These are phyloP conservation scores for Acanthornis magna DNA, from an alignment of 2,797 vertebrate species.

Conservation along the genomic window DNA sequence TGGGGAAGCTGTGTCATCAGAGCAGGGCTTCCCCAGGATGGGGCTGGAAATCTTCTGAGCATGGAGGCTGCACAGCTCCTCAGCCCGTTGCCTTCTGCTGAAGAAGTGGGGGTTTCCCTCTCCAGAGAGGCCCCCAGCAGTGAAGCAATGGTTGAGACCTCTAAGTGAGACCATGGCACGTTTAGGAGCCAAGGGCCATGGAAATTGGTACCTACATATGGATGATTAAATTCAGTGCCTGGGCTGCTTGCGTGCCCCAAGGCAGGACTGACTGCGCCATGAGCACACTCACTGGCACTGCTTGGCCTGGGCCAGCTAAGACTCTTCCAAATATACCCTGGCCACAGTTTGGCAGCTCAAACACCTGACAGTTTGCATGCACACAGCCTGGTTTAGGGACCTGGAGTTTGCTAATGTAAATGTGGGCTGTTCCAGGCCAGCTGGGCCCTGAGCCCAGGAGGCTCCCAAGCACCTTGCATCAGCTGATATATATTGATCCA, in stretches of 20 bases:
- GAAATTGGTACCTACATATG: background rate
- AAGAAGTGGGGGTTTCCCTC: background rate
- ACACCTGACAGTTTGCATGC: background rate
- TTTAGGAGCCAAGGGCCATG: background rate
- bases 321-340: background rate
- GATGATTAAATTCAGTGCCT: background rate
- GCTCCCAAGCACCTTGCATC: background rate
- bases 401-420: background rate
- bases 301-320: background rate
- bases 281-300: background rate
- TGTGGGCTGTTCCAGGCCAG: background rate
- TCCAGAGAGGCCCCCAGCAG: background rate
- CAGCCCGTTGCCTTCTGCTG: background rate
- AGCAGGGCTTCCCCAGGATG: background rate
- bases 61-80: background rate
- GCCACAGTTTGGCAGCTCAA: background rate
- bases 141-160: background rate
- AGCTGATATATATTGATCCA: background rate
- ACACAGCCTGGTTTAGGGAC: background rate
- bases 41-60: background rate
- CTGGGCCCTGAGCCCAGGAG: background rate
- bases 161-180: background rate
- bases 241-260: rapidly evolving
- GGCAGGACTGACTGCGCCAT: background rate
- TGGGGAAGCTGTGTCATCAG: background rate